Evolutionary conservation across 2,797 vertebrate species (phyloP).

Genomic region (Sebastes oblongus): DNA sequence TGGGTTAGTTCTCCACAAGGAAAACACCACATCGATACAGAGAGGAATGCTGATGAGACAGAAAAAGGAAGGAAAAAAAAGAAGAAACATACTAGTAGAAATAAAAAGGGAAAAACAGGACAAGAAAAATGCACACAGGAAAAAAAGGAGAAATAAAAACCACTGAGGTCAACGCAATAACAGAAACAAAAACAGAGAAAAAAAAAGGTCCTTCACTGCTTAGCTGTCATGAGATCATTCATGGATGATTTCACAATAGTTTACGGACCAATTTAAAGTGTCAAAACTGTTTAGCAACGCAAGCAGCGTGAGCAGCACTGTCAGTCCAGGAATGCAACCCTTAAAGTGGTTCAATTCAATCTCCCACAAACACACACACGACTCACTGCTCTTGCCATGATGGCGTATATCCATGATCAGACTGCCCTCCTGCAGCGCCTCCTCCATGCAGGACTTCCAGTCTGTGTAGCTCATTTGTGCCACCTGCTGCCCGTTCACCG

Average conservation of each 20-base stretch:
- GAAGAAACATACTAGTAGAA: slow-evolving; percentile 1
- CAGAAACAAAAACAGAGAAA: background rate
- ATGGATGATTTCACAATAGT: slow-evolving; percentile 72
- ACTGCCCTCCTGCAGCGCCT: slow-evolving; percentile 88
- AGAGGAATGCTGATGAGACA: slow-evolving; percentile 23
- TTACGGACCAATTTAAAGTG: slow-evolving; percentile 73
- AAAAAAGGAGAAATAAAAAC: background rate
- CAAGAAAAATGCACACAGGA: background rate
- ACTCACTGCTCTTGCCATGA: slow-evolving; percentile 91
- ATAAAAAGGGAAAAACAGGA: slow-evolving; percentile 4
- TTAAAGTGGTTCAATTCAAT: slow-evolving; percentile 33
- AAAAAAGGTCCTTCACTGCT: slow-evolving; percentile 35
- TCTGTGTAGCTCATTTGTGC: slow-evolving; percentile 87
- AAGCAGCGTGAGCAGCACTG: slow-evolving; percentile 49
- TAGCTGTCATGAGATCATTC: slow-evolving; percentile 68
- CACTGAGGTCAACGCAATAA: slow-evolving; percentile 1
- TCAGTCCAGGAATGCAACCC: slow-evolving; percentile 60
- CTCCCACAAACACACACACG: background rate
- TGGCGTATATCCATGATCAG: slow-evolving; percentile 93
- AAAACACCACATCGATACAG: slow-evolving; percentile 30
- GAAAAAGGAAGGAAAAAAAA: background rate
- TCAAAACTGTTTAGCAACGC: slow-evolving; percentile 72
- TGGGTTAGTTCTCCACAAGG: slow-evolving; percentile 44
- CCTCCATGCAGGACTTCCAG: slow-evolving; percentile 88
- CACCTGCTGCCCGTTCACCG: slow-evolving; percentile 87